A percentile compares a stretch with the other conserved stretches of the same genome.
These are phyloP conservation scores for Tipula unca DNA, from an alignment of 2,888 invertebrate genomes.

Conservation along the genomic window DNA sequence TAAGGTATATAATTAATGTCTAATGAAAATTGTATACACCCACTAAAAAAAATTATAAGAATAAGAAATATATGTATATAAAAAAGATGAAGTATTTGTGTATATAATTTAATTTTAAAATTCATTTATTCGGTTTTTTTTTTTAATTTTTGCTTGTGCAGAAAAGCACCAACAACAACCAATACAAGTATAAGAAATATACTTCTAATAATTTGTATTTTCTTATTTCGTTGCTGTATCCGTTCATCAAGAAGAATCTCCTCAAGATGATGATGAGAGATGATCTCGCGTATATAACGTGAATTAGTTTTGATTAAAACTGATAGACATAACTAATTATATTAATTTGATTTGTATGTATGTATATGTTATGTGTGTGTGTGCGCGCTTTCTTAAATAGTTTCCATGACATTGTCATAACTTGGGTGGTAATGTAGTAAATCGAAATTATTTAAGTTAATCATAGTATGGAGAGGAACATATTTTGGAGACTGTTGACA, in stretches of 20 bases:
- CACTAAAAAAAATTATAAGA: neutral
- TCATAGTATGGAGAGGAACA: neutral
- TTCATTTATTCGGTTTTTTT: neutral
- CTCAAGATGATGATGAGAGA: neutral
- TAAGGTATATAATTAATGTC: slow-evolving; percentile 18
- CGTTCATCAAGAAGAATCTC: neutral
- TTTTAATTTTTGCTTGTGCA: neutral
- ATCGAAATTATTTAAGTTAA: neutral
- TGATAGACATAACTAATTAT: slow-evolving; percentile 4
- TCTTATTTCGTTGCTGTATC: neutral
- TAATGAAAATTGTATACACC: slow-evolving; percentile 18
- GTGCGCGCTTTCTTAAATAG: neutral
- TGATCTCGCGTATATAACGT: neutral
- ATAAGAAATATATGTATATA: neutral
- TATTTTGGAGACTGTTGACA: neutral
- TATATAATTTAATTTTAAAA: slow-evolving; percentile 14
- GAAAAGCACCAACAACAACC: neutral
- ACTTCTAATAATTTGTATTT: neutral
- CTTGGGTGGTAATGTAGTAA: neutral
- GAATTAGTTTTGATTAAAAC: slow-evolving; percentile 8
- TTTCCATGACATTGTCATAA: neutral
- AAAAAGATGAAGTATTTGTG: neutral
- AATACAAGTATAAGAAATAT: neutral
- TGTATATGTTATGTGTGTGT: neutral
- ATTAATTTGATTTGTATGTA: neutral